Percentiles rank a stretch among this genome's conserved stretches.
phyloP scores from a whole-genome alignment of 2,113 vertebrate genomes.

The Notothenia rossii region DNA sequence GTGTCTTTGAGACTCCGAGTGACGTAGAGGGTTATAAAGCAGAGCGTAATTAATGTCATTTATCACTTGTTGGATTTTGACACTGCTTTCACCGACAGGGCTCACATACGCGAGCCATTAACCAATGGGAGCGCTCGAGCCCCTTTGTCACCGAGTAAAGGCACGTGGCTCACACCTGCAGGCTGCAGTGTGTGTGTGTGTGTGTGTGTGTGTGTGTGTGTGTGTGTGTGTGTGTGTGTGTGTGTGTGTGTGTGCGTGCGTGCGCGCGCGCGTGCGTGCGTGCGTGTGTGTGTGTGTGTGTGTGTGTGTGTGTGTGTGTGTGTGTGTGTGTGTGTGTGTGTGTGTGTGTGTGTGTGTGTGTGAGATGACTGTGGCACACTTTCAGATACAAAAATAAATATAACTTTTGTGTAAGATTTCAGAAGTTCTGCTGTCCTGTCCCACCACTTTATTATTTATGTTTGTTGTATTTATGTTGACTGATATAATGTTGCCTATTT shows the following conservation, averaged over 20 bases:
- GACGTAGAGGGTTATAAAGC: conserved; percentile 77
- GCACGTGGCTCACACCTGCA: conserved; percentile 87
- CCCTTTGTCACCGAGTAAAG: conserved; percentile 71
- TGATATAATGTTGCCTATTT: not conserved
- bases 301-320: conserved; percentile 37
- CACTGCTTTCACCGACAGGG: conserved; percentile 38
- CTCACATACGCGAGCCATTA: conserved; percentile 70
- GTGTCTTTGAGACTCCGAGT: conserved; percentile 66
- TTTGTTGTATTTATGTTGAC: not conserved
- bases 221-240: conserved; percentile 37
- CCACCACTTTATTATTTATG: not conserved
- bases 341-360: not conserved
- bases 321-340: conserved; percentile 24
- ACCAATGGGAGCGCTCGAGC: conserved; percentile 73
- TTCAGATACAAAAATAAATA: conserved; percentile 7
- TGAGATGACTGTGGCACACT: conserved; percentile 27
- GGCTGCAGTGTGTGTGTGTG: conserved; percentile 36
- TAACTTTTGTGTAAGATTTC: not conserved
- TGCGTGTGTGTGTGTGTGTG: not conserved
- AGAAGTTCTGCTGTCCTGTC: not conserved
- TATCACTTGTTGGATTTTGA: conserved; percentile 83
- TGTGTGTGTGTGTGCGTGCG: no score
- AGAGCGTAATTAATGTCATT: conserved; percentile 84
- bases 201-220: conserved; percentile 47
- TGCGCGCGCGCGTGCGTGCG: conserved; percentile 10